Percentiles rank a stretch among this genome's conserved stretches.
These are phyloP conservation scores for Pseudorectes ferrugineus DNA, from an alignment of 2,113 vertebrate species.

Conservation along the genomic window DNA sequence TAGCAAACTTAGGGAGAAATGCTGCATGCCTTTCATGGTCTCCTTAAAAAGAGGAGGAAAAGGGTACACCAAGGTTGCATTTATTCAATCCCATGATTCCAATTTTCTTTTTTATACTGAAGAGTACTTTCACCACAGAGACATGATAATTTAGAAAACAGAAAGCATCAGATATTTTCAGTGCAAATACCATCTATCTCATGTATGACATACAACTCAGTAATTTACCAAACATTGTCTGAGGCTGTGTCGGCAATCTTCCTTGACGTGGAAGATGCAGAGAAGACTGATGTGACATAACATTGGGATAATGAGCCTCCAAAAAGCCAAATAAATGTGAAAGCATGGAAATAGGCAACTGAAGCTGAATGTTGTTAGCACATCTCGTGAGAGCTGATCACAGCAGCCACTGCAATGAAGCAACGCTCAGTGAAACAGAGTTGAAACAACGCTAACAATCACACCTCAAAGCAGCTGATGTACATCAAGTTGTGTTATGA, in stretches of 20 bases:
- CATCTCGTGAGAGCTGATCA: background rate
- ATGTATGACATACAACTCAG: background rate
- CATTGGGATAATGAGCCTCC: background rate
- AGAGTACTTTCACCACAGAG: background rate
- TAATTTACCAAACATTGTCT: background rate
- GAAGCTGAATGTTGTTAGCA: background rate
- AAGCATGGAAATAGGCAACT: background rate
- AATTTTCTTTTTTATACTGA: background rate
- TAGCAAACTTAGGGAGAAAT: background rate
- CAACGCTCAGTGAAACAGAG: background rate
- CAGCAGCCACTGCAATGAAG: background rate
- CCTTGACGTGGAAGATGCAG: background rate
- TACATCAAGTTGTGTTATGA: background rate
- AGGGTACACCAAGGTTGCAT: background rate
- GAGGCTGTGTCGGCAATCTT: background rate
- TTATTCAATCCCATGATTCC: background rate
- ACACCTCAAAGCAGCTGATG: background rate
- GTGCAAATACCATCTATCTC: background rate
- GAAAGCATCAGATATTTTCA: background rate
- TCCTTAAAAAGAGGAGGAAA: background rate
- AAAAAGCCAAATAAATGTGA: background rate
- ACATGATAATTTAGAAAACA: background rate
- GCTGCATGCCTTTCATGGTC: background rate
- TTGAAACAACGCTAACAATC: fast-evolving
- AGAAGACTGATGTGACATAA: background rate